Evolutionary conservation across 2,888 invertebrate species (phyloP).

Genomic region (Lepidocyrtinus sp.): DNA sequence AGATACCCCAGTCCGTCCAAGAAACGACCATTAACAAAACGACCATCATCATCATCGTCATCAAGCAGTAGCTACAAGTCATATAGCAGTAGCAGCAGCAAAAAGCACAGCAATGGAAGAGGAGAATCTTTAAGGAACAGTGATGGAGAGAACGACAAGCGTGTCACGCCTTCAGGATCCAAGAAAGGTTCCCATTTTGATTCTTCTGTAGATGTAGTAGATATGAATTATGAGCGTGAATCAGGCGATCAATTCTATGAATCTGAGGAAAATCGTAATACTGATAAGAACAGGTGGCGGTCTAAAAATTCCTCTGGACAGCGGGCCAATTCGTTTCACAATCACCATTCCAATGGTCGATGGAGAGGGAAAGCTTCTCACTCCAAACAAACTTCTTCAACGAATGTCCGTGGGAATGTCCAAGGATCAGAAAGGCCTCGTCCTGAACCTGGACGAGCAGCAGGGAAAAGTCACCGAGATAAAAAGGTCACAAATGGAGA

Average conservation of each 20-base stretch:
- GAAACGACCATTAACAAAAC: conserved; percentile 25
- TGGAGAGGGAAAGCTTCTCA: conserved; percentile 35
- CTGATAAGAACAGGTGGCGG: conserved; percentile 54
- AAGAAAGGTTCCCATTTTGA: conserved; percentile 55
- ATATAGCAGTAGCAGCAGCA: background rate
- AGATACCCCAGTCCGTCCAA: conserved; percentile 39
- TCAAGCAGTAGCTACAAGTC: background rate
- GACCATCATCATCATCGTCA: background rate
- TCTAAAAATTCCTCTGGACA: conserved; percentile 58
- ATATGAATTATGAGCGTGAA: conserved; percentile 23
- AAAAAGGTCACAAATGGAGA: conserved; percentile 10
- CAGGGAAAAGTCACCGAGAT: conserved; percentile 41
- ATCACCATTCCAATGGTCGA: conserved; percentile 56
- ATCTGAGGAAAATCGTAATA: conserved; percentile 31
- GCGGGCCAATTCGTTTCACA: conserved; percentile 60
- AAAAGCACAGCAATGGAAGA: background rate
- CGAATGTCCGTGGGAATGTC: conserved; percentile 55
- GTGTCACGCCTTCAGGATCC: conserved; percentile 27
- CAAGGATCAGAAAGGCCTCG: conserved; percentile 41
- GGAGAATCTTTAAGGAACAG: background rate
- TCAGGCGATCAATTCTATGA: conserved; percentile 21
- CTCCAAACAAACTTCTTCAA: conserved; percentile 52
- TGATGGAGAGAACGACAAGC: conserved; percentile 10
- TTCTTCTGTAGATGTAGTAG: conserved; percentile 51
- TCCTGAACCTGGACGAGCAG: conserved; percentile 49